phyloP scores from a whole-genome alignment of 1,140 invertebrate genomes.

The Drosophila hydei region DNA sequence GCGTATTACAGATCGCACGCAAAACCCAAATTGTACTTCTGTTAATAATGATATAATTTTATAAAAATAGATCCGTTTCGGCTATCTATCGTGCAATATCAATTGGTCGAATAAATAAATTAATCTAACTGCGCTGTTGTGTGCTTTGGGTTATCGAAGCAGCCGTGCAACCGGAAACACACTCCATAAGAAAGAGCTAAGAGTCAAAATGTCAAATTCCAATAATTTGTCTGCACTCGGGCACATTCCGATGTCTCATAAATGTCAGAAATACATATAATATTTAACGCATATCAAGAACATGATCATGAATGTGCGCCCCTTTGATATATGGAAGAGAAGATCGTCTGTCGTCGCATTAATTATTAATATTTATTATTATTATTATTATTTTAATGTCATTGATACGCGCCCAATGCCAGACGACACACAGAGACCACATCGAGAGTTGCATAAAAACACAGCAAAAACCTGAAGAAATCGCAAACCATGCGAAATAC shows the following conservation, averaged over 20 bases:
- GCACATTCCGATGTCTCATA: slow-evolving; percentile 14
- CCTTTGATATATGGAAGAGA: background rate
- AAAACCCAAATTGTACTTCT: slow-evolving; percentile 15
- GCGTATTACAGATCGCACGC: slow-evolving; percentile 16
- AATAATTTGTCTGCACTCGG: slow-evolving; percentile 26
- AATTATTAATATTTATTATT: slow-evolving; percentile 14
- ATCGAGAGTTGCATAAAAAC: slow-evolving; percentile 55
- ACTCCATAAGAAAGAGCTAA: slow-evolving; percentile 48
- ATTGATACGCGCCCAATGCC: slow-evolving; percentile 65
- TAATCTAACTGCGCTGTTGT: slow-evolving; percentile 31
- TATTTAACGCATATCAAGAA: slow-evolving; percentile 40
- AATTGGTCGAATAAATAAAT: slow-evolving; percentile 19
- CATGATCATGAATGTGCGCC: slow-evolving; percentile 15
- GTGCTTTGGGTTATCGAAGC: slow-evolving; percentile 3
- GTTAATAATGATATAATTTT: slow-evolving; percentile 53
- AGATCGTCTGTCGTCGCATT: slow-evolving; percentile 39
- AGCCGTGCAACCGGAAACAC: slow-evolving; percentile 52
- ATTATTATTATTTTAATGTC: slow-evolving; percentile 53
- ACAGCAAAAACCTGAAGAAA: slow-evolving; percentile 20
- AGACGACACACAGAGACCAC: slow-evolving; percentile 21
- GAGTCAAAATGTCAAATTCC: slow-evolving; percentile 76
- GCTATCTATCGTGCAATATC: slow-evolving; percentile 28
- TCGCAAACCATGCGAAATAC: slow-evolving; percentile 30
- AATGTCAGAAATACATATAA: slow-evolving; percentile 46
- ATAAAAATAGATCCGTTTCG: slow-evolving; percentile 49